Evolutionary conservation across 2,888 invertebrate species (phyloP), one percentile per base, ranked within the genome.

Genomic region (Omphaloscelis lunosa): DNA sequence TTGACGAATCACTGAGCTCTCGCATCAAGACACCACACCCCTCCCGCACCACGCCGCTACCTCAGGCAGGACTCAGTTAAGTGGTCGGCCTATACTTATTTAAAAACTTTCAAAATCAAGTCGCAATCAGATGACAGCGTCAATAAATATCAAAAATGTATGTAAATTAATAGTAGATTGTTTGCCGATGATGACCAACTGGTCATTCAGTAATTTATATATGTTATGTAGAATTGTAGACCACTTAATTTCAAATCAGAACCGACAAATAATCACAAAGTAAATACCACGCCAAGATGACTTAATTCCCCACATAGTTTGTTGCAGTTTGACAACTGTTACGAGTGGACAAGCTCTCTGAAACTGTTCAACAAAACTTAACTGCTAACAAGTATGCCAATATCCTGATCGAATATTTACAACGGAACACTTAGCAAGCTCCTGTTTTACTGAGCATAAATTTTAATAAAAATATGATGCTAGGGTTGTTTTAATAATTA

Each of bases 321-420:
- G 39, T 58, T 69, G 67, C 51, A 77, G 68, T 83, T 82, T n/a
- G 58, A 65, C 61, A 77, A 82, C 71, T 53, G 53, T 71, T 81
- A 23, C 9, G 39, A 72, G 65, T 66, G 65, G 58, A 73, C 59
- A 72, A 67, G 51, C 67, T 59, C 65, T 62, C 63, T 53, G 69
- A 72, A 80, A 86, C 75, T 74, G 68, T 72, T 84, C 9, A 61
- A 66, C 72, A 67, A 72, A 73, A 66, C 51, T 73, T 2, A 71
- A 74, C 85, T 84, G 34, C 63, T 7, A 61, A 56, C 53, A 86
- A 86, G 73, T 76, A 77, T 74, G 75, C 67, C 84, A 83, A 83
- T 79, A 79, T 79, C 56, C 56, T 84, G 79, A 69, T 73, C 61
- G 3, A 68, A 62, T 75, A 66, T 15, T 58, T 66, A 17, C 20